phyloP scores from a whole-genome alignment of 2,113 vertebrate species.

The Elephantulus edwardii region DNA sequence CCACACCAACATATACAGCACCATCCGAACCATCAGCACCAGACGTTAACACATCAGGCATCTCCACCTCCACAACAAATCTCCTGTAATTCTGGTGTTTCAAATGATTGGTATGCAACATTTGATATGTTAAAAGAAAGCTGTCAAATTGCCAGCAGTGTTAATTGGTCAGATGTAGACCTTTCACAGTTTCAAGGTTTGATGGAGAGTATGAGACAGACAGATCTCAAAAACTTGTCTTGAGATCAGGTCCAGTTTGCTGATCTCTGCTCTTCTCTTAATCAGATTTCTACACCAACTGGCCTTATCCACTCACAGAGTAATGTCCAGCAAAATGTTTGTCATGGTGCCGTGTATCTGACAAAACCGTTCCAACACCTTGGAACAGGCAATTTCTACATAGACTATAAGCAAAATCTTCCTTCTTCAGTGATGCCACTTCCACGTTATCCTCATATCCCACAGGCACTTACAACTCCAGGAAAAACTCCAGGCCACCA shows the following conservation, averaged over 20 bases:
- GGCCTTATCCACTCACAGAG: constrained; percentile 91
- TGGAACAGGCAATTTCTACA: constrained; percentile 90
- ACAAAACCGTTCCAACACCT: constrained; percentile 92
- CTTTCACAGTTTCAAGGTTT: constrained; percentile 93
- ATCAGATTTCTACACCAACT: constrained; percentile 91
- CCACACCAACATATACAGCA: constrained; percentile 84
- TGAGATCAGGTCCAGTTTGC: constrained; percentile 90
- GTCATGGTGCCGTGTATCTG: constrained; percentile 91
- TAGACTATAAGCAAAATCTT: constrained; percentile 91
- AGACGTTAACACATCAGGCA: constrained; percentile 85
- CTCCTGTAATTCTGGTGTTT: constrained; percentile 87
- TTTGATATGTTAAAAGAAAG: constrained; percentile 92
- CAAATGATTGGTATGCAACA: constrained; percentile 90
- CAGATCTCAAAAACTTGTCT: constrained; percentile 92
- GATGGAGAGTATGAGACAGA: constrained; percentile 92
- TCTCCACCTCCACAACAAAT: constrained; percentile 90
- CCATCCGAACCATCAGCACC: constrained; percentile 86
- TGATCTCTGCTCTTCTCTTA: constrained; percentile 92
- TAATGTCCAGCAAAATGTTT: constrained; percentile 89
- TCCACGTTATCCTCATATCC: constrained; percentile 89
- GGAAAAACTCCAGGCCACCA: constrained; percentile 89
- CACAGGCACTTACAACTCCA: constrained; percentile 87
- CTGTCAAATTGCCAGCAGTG: constrained; percentile 91
- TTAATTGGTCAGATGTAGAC: constrained; percentile 93
- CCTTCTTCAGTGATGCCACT: constrained; percentile 89